Evolutionary conservation across 2,113 vertebrate genomes (phyloP).

Genomic region (Dromaius novaehollandiae): DNA sequence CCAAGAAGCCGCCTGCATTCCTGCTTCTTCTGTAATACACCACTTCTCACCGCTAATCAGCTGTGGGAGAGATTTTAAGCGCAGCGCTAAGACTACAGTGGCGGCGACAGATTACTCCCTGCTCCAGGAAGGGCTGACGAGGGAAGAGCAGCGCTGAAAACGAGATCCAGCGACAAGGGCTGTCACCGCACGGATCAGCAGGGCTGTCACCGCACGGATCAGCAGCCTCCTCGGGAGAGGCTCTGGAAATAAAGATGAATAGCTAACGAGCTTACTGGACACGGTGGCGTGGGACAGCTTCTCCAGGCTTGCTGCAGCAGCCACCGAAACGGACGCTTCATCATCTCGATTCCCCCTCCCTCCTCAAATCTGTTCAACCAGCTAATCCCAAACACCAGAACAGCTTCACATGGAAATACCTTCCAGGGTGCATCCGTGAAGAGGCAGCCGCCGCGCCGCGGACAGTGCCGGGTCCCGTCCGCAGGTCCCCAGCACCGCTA

Average conservation of each 20-base stretch:
- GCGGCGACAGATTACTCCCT: neutral
- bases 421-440: too few relatives aligned
- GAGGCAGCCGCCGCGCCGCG: too few relatives aligned
- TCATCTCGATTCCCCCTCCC: neutral
- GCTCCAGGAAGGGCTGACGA: neutral
- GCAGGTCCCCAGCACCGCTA: fast-evolving
- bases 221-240: neutral
- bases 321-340: neutral
- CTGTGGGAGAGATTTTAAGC: neutral
- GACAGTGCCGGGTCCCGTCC: neutral
- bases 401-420: fast-evolving
- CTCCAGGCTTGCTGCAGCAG: neutral
- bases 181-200: neutral
- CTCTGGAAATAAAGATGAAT: neutral
- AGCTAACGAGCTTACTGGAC: neutral
- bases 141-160: neutral
- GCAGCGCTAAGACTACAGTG: neutral
- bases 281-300: neutral
- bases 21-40: neutral
- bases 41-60: fast-evolving
- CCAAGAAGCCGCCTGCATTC: neutral
- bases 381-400: neutral
- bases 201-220: neutral
- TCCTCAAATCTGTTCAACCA: neutral
- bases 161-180: neutral